Conservation (phyloP, 2,113 vertebrate genomes). For the Thunnus thynnus region DNA sequence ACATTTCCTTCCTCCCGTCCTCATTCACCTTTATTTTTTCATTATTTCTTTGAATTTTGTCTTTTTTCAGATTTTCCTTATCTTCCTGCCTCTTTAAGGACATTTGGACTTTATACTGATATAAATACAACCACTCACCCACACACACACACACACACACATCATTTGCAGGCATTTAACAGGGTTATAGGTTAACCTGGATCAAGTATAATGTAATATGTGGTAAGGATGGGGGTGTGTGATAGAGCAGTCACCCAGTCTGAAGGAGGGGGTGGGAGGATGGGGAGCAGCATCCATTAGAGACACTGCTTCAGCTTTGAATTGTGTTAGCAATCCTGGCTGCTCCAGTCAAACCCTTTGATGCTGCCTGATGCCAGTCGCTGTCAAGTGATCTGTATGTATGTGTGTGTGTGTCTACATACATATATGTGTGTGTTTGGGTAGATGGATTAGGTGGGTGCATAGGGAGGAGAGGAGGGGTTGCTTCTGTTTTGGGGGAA, state of each 20-base stretch:
- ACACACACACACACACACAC: neutral
- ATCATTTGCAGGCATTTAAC: conserved; percentile 54
- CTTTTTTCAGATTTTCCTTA: neutral
- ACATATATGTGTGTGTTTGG: conserved; percentile 7
- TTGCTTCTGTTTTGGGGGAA: conserved; percentile 19
- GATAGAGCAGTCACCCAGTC: conserved; percentile 44
- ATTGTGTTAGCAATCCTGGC: conserved; percentile 44
- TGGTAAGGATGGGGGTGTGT: conserved; percentile 38
- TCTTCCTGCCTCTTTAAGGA: neutral
- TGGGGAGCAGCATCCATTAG: conserved; percentile 53
- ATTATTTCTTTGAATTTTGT: neutral
- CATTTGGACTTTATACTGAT: neutral
- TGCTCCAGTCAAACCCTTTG: conserved; percentile 60
- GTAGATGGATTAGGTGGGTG: conserved; percentile 48
- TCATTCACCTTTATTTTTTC: conserved; percentile 17
- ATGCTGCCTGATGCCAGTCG: conserved; percentile 54
- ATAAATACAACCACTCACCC: conserved; percentile 10
- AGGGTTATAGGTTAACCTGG: conserved; percentile 67
- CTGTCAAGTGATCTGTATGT: conserved; percentile 24
- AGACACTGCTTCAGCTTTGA: conserved; percentile 51
- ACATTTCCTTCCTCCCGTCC: neutral
- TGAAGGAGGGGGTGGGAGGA: conserved; percentile 30
- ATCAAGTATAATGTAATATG: conserved; percentile 74
- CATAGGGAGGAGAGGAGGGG: conserved; percentile 27
- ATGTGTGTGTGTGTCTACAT: neutral